These are phyloP conservation scores for Anticlea derivata DNA, from an alignment of 2,888 invertebrate genomes.

Conservation along the genomic window DNA sequence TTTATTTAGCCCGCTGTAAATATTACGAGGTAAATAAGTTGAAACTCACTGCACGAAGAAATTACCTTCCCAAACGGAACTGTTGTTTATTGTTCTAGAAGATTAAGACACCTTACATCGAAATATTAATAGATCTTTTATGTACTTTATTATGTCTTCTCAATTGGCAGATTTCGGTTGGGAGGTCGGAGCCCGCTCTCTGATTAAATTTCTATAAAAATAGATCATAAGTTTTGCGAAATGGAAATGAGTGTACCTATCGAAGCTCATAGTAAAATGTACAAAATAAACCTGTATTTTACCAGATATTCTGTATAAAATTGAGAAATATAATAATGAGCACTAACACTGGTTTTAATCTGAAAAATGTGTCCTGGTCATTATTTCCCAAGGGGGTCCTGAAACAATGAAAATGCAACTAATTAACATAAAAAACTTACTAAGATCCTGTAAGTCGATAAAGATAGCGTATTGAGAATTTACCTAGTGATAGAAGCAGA, in stretches of 20 bases:
- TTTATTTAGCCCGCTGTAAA: constrained; percentile 37
- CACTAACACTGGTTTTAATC: constrained; percentile 28
- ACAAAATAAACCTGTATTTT: constrained; percentile 44
- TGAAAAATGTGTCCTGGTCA: too few relatives aligned
- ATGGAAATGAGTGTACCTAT: constrained; percentile 4
- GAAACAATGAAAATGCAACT: neutral
- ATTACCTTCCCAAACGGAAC: constrained; percentile 2
- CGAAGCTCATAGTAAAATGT: constrained; percentile 38
- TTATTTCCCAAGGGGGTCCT: neutral
- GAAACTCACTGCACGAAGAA: neutral
- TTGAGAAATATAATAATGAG: constrained; percentile 39
- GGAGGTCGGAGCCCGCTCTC: neutral
- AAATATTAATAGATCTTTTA: too few relatives aligned
- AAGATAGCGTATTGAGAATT: too few relatives aligned
- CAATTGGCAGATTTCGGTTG: too few relatives aligned
- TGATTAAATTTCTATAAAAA: neutral
- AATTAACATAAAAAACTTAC: too few relatives aligned
- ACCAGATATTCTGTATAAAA: constrained; percentile 37
- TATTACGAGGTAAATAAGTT: constrained; percentile 18
- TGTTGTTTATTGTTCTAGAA: neutral
- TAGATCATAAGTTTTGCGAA: neutral
- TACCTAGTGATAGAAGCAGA: too few relatives aligned
- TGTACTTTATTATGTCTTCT: too few relatives aligned
- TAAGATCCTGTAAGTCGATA: too few relatives aligned
- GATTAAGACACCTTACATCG: too few relatives aligned